These are phyloP conservation scores for Ianthella basta DNA, from an alignment of 37 sponge, comb jelly and placozoan species.

Conservation along the genomic window DNA sequence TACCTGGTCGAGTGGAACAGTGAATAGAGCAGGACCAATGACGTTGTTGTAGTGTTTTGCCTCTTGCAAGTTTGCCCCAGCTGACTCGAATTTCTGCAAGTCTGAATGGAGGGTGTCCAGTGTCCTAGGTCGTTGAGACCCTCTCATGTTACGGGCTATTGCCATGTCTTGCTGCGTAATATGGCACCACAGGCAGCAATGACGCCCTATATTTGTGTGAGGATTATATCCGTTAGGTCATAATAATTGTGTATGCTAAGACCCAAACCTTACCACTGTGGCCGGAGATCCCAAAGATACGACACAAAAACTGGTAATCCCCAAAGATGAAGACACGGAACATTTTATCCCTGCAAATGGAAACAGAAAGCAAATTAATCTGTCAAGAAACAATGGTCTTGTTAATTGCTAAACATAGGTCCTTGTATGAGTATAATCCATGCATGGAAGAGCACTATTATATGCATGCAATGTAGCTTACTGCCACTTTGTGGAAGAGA, in stretches of 20 bases:
- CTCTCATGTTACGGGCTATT: background rate
- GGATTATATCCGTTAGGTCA: background rate
- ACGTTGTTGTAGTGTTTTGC: slow-evolving; percentile 58
- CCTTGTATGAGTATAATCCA: background rate
- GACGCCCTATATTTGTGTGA: slow-evolving; percentile 41
- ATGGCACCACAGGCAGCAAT: slow-evolving; percentile 54
- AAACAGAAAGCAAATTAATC: background rate
- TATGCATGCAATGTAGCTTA: background rate
- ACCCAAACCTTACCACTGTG: slow-evolving; percentile 16
- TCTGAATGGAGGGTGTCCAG: slow-evolving; percentile 21
- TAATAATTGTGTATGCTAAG: background rate
- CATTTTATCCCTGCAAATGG: slow-evolving; percentile 16
- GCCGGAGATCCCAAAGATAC: slow-evolving; percentile 40
- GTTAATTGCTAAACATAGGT: background rate
- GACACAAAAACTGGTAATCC: slow-evolving; percentile 44
- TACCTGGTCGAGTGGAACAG: slow-evolving; percentile 37
- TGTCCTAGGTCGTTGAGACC: background rate
- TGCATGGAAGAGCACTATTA: background rate
- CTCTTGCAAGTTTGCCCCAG: slow-evolving; percentile 28
- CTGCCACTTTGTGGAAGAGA: slow-evolving; percentile 34
- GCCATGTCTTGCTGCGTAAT: too few relatives aligned
- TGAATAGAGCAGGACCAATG: slow-evolving; percentile 16
- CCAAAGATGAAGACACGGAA: slow-evolving; percentile 43
- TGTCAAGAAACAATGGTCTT: too few relatives aligned
- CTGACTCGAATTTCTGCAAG: slow-evolving; percentile 10